phyloP scores from a whole-genome alignment of 2,888 invertebrate genomes.

The Sympetrum striolatum region DNA sequence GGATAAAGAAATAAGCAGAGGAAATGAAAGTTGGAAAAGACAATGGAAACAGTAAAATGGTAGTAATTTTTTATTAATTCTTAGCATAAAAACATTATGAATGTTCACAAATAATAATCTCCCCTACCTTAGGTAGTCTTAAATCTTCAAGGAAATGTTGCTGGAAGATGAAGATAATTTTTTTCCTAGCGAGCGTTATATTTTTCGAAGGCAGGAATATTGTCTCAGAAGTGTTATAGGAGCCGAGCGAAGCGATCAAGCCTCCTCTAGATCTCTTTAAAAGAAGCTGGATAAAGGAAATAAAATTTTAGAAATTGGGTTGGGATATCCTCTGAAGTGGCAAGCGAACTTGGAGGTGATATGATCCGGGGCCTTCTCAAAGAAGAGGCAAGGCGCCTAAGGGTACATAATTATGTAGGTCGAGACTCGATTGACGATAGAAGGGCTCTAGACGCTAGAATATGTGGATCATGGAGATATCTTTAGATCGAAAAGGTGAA shows the following conservation, averaged over 20 bases:
- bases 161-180: not conserved
- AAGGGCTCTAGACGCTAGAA: not conserved
- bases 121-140: no score
- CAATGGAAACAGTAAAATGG: no score
- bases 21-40: no score
- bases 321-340: not conserved
- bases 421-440: not conserved
- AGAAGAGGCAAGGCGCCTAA: not conserved
- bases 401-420: not conserved
- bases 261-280: not conserved
- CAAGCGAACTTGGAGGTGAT: not conserved
- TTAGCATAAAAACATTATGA: no score
- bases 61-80: no score
- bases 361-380: not conserved
- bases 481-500: not conserved
- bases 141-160: no score
- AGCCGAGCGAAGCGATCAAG: not conserved
- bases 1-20: no score
- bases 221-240: not conserved
- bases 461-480: not conserved
- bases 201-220: not conserved
- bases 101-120: no score
- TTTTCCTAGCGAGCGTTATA: not conserved
- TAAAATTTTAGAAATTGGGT: not conserved
- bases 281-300: not conserved